Percentiles rank a stretch among this genome's conserved stretches.
phyloP scores from a whole-genome alignment of 2,113 vertebrate genomes.

The Gobiocypris rarus region DNA sequence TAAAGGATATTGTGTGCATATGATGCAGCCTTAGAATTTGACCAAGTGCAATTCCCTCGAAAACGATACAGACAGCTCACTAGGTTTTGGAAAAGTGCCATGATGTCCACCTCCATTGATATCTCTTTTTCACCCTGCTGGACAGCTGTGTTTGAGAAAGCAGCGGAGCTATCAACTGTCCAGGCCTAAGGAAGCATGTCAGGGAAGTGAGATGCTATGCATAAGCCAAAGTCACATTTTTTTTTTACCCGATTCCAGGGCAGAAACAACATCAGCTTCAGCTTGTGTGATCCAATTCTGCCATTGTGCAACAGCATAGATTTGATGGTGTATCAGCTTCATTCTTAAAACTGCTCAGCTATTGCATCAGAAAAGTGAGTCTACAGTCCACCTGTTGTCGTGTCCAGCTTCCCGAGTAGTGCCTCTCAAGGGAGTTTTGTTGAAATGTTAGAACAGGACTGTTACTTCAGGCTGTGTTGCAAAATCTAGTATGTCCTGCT shows the following conservation, averaged over 20 bases:
- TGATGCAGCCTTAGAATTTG: neutral
- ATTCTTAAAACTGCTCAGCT: neutral
- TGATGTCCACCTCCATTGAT: conserved; percentile 56
- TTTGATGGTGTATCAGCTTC: conserved; percentile 6
- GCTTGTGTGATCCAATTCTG: conserved; percentile 31
- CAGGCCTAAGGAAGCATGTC: conserved; percentile 28
- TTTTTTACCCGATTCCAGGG: neutral
- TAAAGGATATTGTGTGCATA: neutral
- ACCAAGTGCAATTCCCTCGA: neutral
- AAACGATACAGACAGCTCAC: neutral
- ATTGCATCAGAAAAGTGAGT: conserved; percentile 36
- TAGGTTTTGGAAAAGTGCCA: conserved; percentile 5
- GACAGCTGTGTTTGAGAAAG: conserved; percentile 22
- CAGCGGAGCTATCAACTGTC: neutral
- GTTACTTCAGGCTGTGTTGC: neutral
- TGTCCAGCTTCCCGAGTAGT: neutral
- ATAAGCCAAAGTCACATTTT: neutral
- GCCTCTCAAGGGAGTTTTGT: neutral
- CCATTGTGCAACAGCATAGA: neutral
- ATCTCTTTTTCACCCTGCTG: conserved; percentile 39
- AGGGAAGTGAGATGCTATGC: neutral
- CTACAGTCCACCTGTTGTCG: conserved; percentile 14
- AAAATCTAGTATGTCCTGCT: neutral
- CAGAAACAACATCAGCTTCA: conserved; percentile 20
- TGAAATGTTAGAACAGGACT: neutral